phyloP scores from a whole-genome alignment of 2,797 vertebrate species.

The Steatocranus sp. region DNA sequence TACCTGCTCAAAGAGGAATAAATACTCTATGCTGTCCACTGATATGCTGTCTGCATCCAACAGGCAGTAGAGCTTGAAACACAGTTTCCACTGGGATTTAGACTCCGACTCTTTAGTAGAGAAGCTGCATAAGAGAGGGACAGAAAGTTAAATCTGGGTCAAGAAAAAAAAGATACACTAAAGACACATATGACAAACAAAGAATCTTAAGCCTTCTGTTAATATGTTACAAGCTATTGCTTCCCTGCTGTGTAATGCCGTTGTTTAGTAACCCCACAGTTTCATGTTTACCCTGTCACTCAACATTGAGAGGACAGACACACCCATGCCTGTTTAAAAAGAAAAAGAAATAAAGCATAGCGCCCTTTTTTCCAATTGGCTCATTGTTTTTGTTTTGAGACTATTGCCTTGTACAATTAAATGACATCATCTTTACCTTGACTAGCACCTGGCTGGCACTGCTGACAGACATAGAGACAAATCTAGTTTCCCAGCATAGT shows the following conservation, averaged over 20 bases:
- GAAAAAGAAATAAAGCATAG: slow-evolving; percentile 2
- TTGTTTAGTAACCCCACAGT: slow-evolving; percentile 12
- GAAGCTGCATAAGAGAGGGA: slow-evolving; percentile 68
- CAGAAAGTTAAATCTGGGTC: not conserved
- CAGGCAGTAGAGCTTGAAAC: slow-evolving; percentile 91
- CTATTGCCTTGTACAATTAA: slow-evolving; percentile 29
- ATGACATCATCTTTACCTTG: slow-evolving; percentile 61
- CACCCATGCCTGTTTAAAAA: not conserved
- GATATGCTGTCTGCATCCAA: slow-evolving; percentile 85
- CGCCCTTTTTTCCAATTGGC: slow-evolving; percentile 29
- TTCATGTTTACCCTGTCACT: slow-evolving; percentile 37
- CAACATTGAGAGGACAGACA: not conserved
- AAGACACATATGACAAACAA: not conserved
- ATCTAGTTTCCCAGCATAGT: slow-evolving; percentile 34
- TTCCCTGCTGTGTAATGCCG: not conserved
- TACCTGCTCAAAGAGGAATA: slow-evolving; percentile 94
- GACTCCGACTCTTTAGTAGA: slow-evolving; percentile 77
- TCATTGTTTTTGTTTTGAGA: slow-evolving; percentile 30
- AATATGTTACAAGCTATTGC: slow-evolving; percentile 9
- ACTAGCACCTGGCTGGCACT: not conserved
- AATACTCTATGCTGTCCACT: slow-evolving; percentile 85
- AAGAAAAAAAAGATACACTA: not conserved
- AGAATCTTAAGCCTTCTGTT: slow-evolving; percentile 6
- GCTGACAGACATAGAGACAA: slow-evolving; percentile 33
- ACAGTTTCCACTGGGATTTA: slow-evolving; percentile 80